These are phyloP conservation scores for Polyommatus icarus DNA, from an alignment of 2,888 invertebrate species.

Conservation along the genomic window DNA sequence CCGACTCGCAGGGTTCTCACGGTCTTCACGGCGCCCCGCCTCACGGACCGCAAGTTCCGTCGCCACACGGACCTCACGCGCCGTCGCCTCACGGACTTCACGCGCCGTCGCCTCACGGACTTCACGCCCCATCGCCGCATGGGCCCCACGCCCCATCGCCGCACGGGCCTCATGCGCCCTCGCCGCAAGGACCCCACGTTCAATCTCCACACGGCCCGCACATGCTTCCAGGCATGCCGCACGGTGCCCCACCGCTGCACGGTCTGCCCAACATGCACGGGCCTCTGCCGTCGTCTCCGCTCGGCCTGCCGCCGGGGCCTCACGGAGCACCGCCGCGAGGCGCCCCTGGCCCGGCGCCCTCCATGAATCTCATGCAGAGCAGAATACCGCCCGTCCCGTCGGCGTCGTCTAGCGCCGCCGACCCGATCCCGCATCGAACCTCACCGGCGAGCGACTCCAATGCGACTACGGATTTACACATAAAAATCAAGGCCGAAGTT, in stretches of 20 bases:
- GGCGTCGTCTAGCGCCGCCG: conserved; percentile 35
- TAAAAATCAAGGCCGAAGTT: conserved; percentile 71
- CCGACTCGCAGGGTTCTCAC: conserved; percentile 22
- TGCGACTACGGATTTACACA: conserved; percentile 48
- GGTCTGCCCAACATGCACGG: conserved; percentile 30
- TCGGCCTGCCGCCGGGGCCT: conserved; percentile 33
- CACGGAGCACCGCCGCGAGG: conserved; percentile 34
- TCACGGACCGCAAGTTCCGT: conserved; percentile 37
- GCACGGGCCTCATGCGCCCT: conserved; percentile 30
- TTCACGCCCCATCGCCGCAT: conserved; percentile 39
- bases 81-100: conserved; percentile 22
- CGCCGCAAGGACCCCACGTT: conserved; percentile 36
- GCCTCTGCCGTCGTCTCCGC: conserved; percentile 36
- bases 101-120: conserved; percentile 30
- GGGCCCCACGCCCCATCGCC: conserved; percentile 30
- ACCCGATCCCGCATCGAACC: conserved; percentile 34
- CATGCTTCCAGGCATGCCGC: not conserved
- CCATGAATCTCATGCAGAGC: conserved; percentile 32
- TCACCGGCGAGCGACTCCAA: conserved; percentile 36
- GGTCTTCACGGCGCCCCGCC: conserved; percentile 20
- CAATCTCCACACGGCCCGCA: conserved; percentile 36
- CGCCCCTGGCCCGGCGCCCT: conserved; percentile 36
- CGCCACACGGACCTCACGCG: conserved; percentile 36
- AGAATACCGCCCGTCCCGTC: conserved; percentile 27
- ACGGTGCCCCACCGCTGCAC: not conserved